Conservation (phyloP, 1,140 invertebrate species). For the Drosophila teissieri region DNA sequence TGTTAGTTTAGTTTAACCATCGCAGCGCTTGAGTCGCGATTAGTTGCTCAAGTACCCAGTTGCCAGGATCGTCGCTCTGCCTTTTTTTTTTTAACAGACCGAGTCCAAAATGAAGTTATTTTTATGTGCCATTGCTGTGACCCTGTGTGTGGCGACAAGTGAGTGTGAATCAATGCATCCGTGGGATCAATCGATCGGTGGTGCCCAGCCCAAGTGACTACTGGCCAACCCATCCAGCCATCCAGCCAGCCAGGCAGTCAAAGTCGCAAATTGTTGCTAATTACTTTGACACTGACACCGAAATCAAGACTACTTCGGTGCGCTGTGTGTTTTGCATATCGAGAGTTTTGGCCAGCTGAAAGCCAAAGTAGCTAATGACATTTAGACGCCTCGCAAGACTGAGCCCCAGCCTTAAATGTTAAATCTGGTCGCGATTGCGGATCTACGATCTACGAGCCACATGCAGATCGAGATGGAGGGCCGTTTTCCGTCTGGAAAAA, state of each 20-base stretch:
- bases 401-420: constrained; percentile 13
- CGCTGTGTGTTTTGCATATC: constrained; percentile 7
- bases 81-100: constrained; percentile 3
- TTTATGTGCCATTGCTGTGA: constrained; percentile 75
- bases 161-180: constrained; percentile 58
- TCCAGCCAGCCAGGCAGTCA: not conserved
- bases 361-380: constrained; percentile 21
- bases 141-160: constrained; percentile 77
- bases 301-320: constrained; percentile 12
- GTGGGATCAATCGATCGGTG: not conserved
- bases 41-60: constrained; percentile 43
- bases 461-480: constrained; percentile 19
- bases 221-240: not conserved
- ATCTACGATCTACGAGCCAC: constrained; percentile 3
- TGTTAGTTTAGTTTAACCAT: constrained; percentile 84
- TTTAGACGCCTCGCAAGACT: constrained; percentile 21
- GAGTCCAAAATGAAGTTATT: constrained; percentile 78
- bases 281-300: constrained; percentile 69
- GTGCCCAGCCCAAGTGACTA: constrained; percentile 9
- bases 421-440: constrained; percentile 15
- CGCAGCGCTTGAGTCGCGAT: constrained; percentile 74
- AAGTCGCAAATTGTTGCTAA: constrained; percentile 64
- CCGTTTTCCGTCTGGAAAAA: constrained; percentile 33
- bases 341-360: constrained; percentile 1
- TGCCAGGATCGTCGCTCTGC: constrained; percentile 22